Base-by-base conservation (phyloP, 2,113 vertebrate genomes). In the Dasyurus viverrinus region DNA sequence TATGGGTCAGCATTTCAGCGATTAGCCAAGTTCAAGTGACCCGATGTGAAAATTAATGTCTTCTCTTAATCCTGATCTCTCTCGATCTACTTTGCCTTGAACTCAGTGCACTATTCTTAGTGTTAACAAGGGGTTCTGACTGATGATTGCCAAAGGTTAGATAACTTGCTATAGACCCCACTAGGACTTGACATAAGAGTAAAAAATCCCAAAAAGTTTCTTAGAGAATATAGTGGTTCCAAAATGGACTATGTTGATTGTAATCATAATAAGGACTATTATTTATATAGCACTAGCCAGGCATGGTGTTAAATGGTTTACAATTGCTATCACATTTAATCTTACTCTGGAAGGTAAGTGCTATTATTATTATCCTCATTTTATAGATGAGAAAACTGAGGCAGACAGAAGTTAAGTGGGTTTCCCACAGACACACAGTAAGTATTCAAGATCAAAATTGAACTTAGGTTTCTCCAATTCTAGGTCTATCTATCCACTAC, bases 1-100 rank as follows among this genome's bases (percentile, higher is more conserved):
- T 96, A 91, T 96, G 93, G 94, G 95, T 96, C 95, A 97, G 0
- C 2, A 47, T 92, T 95, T 95, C 89, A 93, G 94, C 95, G 93
- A 95, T 90, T 90, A 97, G 93, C 89, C 53, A 97, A 93, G 60
- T 55, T 94, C 42, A 97, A 95, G 94, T 54, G 57, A 96, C 97
- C 94, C 53, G 26, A 89, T 95, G 91, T 23, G 91, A 93, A 53
- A 89, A 48, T 53, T 36, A 30, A 89, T 0, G 24, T 93, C 90
- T 48, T 91, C 57, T 48, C 8, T 7, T 90, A 92, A 90, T 92
- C 91, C 52, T 52, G 24, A 96, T 93, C 23, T 11, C 76, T 89
- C 89, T 96, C 30, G 55, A 27, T 60, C 93, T 91, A 89, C 92
- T 42, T n/a, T 47, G 84, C 95, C 94, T 96, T 90, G 92, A 97